These are phyloP conservation scores for Loripinus fragilis DNA, from an alignment of 2,888 invertebrate genomes.

Conservation along the genomic window DNA sequence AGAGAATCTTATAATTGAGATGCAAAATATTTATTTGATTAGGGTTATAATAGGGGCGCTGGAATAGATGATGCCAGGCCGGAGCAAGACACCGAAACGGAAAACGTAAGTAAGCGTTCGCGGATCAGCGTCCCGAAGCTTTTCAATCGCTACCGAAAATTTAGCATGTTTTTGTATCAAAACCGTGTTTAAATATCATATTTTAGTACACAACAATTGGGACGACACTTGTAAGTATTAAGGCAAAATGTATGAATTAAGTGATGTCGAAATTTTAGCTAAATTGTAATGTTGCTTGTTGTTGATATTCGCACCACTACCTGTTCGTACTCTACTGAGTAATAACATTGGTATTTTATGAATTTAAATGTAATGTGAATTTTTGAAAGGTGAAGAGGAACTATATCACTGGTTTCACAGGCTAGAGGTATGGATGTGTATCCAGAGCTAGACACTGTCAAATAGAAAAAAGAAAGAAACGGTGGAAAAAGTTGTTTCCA, in stretches of 20 bases:
- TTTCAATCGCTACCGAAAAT: background rate
- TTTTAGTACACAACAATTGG: background rate
- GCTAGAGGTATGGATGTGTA: too few species aligned
- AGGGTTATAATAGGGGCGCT: background rate
- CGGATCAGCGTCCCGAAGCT: too few species aligned
- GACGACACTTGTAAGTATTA: background rate
- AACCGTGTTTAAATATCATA: background rate
- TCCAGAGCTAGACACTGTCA: too few species aligned
- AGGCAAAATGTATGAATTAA: background rate
- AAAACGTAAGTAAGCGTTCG: constrained; percentile 4
- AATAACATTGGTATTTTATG: too few species aligned
- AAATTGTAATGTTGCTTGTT: background rate
- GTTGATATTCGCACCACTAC: background rate
- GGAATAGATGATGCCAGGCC: constrained; percentile 4
- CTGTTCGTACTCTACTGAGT: background rate
- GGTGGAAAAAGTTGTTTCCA: background rate
- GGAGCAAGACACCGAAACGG: constrained; percentile 7
- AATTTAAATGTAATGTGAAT: background rate
- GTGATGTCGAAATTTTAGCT: background rate
- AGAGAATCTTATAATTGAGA: background rate
- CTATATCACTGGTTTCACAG: background rate
- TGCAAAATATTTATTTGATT: background rate
- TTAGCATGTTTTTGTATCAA: background rate
- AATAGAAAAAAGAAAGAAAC: background rate
- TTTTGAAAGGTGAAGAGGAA: background rate